These are phyloP conservation scores for Apeira syringaria DNA, from an alignment of 2,888 invertebrate species.

Conservation along the genomic window DNA sequence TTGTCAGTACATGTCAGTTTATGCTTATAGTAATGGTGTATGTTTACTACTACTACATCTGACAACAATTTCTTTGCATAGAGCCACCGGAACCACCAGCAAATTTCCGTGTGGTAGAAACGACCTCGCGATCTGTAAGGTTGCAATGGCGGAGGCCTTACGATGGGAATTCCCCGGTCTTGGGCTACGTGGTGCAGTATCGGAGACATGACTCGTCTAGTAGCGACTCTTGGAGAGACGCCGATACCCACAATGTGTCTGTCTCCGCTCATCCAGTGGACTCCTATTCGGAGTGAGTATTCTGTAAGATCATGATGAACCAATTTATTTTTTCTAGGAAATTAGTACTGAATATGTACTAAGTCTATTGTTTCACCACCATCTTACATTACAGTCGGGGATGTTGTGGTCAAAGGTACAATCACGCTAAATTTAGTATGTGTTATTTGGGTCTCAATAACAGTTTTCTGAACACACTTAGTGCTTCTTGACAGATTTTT, in stretches of 20 bases:
- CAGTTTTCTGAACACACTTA: too few species aligned
- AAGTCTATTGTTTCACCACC: too few species aligned
- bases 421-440: too few species aligned
- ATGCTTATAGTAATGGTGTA: too few species aligned
- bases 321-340: too few species aligned
- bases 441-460: too few species aligned
- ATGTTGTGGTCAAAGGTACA: too few species aligned
- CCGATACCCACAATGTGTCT: slow-evolving; percentile 83
- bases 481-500: too few species aligned
- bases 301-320: neutral
- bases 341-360: too few species aligned
- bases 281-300: slow-evolving; percentile 65
- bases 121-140: slow-evolving; percentile 85
- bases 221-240: slow-evolving; percentile 82
- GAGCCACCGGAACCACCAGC: slow-evolving; percentile 90
- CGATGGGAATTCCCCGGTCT: slow-evolving; percentile 91
- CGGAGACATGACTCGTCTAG: slow-evolving; percentile 81
- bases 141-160: slow-evolving; percentile 89
- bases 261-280: slow-evolving; percentile 61
- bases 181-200: slow-evolving; percentile 90
- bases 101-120: slow-evolving; percentile 85
- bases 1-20: too few species aligned
- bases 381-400: too few species aligned
- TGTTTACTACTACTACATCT: too few species aligned
- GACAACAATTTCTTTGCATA: slow-evolving; percentile 39